Conservation (phyloP, 1,140 invertebrate genomes). For the Augochlora pura region DNA sequence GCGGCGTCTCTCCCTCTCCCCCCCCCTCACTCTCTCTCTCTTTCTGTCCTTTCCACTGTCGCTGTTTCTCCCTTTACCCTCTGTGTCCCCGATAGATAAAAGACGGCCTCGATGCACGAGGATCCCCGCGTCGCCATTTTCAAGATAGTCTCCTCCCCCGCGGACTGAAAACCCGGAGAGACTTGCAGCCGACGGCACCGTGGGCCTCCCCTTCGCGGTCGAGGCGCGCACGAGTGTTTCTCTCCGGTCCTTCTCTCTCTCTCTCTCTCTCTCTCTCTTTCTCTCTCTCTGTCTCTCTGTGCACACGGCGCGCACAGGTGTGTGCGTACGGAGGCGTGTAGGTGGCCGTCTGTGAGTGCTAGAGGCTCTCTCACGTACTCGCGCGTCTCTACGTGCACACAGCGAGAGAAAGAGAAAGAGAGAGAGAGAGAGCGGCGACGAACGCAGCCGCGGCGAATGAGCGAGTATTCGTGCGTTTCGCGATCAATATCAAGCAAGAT, state of each 20-base stretch:
- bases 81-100: conserved; percentile 55
- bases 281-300: too few relatives aligned
- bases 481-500: conserved; percentile 81
- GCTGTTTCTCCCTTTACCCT: neutral
- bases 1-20: neutral
- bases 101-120: conserved; percentile 41
- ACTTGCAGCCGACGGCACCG: conserved; percentile 36
- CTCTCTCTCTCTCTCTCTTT: too few relatives aligned
- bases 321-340: neutral
- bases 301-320: neutral
- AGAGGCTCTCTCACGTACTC: neutral
- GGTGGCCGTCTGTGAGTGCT: neutral
- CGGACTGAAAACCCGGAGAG: conserved; percentile 56
- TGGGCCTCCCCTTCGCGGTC: conserved; percentile 42
- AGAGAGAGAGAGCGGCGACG: conserved; percentile 25
- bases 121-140: conserved; percentile 74
- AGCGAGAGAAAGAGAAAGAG: neutral
- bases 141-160: conserved; percentile 77
- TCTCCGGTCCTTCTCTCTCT: too few relatives aligned
- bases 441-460: conserved; percentile 49
- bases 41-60: too few relatives aligned
- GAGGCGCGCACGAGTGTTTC: conserved; percentile 12
- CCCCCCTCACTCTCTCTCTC: neutral
- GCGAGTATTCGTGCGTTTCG: conserved; percentile 76
- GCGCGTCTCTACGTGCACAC: conserved; percentile 14